Percentiles rank a stretch among this genome's conserved stretches.
These are phyloP conservation scores for Gymnoscelis rufifasciata DNA, from an alignment of 2,888 invertebrate genomes.

Conservation along the genomic window DNA sequence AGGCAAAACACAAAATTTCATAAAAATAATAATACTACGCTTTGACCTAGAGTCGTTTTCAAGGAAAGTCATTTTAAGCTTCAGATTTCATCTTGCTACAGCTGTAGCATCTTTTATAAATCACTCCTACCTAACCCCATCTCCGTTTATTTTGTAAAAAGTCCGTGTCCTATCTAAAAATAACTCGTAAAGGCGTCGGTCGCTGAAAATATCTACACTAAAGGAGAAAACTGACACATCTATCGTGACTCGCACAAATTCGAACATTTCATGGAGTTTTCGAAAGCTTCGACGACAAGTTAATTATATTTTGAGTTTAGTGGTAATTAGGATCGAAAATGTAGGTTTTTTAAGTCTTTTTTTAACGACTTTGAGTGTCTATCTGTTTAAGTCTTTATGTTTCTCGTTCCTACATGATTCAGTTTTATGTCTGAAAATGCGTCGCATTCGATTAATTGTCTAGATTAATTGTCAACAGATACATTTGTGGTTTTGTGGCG, in stretches of 20 bases:
- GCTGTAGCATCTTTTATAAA: constrained; percentile 45
- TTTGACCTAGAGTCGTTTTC: neutral
- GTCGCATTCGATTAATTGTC: too few species aligned
- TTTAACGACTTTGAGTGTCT: too few species aligned
- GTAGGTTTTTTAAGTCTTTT: too few species aligned
- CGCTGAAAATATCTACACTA: constrained; percentile 59
- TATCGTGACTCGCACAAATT: constrained; percentile 19
- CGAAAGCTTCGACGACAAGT: neutral
- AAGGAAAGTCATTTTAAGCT: constrained; percentile 7
- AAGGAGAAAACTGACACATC: constrained; percentile 24
- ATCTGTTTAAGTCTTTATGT: too few species aligned
- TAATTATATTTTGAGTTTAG: neutral
- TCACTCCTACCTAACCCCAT: constrained; percentile 57
- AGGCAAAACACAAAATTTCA: neutral
- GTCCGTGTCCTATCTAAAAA: constrained; percentile 70
- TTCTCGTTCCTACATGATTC: too few species aligned
- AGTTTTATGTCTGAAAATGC: too few species aligned
- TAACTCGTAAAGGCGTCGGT: constrained; percentile 61
- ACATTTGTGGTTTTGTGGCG: neutral
- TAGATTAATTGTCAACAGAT: too few species aligned
- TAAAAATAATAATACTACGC: too few species aligned
- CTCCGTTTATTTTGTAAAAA: constrained; percentile 73
- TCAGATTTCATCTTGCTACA: constrained; percentile 10
- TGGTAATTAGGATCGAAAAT: neutral
- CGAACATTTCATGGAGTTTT: constrained; percentile 6